phyloP scores from a whole-genome alignment of 2,797 vertebrate genomes.

The Rhabdomys pumilio region DNA sequence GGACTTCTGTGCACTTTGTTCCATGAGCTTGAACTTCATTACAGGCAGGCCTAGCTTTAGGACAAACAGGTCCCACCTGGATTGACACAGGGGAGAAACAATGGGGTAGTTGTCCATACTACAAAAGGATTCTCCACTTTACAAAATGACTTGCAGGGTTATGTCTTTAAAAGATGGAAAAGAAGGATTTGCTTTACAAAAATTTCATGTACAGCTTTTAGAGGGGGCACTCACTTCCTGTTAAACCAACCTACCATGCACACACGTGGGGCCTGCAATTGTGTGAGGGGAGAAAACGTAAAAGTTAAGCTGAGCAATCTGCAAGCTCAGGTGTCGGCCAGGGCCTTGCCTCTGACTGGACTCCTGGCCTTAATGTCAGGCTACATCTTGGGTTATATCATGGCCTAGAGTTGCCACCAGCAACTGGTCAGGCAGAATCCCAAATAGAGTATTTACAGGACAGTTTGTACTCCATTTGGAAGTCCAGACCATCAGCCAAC shows the following conservation, averaged over 20 bases:
- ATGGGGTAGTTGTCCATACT: slow-evolving; percentile 49
- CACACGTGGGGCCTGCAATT: background rate
- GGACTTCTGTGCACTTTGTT: slow-evolving; percentile 1
- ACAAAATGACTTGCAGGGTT: slow-evolving; percentile 69
- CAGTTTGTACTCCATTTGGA: slow-evolving; percentile 3
- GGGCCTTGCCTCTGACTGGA: slow-evolving; percentile 36
- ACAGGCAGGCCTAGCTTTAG: slow-evolving; percentile 36
- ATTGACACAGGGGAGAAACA: slow-evolving; percentile 40
- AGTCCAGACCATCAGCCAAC: slow-evolving; percentile 3
- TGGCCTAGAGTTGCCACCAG: slow-evolving; percentile 57
- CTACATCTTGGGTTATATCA: slow-evolving; percentile 6
- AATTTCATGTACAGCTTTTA: slow-evolving; percentile 64
- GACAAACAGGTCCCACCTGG: background rate
- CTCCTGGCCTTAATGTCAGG: background rate
- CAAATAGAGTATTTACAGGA: slow-evolving; percentile 49
- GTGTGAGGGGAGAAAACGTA: background rate
- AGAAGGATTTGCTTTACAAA: slow-evolving; percentile 76
- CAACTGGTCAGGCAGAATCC: slow-evolving; percentile 64
- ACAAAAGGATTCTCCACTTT: slow-evolving; percentile 80
- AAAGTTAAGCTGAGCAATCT: background rate
- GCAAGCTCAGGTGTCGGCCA: background rate
- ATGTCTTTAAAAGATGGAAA: slow-evolving; percentile 75
- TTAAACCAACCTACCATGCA: slow-evolving; percentile 38
- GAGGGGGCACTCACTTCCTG: background rate
- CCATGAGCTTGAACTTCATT: background rate